Percentiles rank a stretch among this genome's conserved stretches.
phyloP scores from a whole-genome alignment of 1,140 invertebrate species.

The Aphis gossypii region DNA sequence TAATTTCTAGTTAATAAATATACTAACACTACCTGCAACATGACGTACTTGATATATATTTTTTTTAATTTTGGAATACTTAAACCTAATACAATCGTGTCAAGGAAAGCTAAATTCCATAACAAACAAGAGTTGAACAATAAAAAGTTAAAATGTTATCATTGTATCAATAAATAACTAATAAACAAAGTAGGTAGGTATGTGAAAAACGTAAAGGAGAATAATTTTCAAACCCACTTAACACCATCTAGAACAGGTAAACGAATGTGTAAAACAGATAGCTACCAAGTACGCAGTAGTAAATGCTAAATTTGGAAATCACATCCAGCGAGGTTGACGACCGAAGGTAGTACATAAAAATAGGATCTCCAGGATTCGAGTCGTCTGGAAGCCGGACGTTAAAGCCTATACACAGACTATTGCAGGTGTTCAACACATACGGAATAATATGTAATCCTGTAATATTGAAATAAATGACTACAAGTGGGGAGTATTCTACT shows the following conservation, averaged over 20 bases:
- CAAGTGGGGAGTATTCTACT: background rate
- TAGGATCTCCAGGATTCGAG: slow-evolving; percentile 35
- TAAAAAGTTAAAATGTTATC: background rate
- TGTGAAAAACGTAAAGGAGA: background rate
- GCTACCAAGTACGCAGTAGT: background rate
- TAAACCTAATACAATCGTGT: background rate
- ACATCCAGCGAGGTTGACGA: slow-evolving; percentile 50
- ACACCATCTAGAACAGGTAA: slow-evolving; percentile 13
- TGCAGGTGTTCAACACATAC: background rate
- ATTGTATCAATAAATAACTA: background rate
- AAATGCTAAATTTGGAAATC: slow-evolving; percentile 53
- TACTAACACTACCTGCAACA: background rate
- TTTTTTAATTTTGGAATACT: background rate
- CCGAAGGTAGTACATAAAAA: slow-evolving; percentile 46
- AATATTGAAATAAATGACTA: slow-evolving; percentile 7
- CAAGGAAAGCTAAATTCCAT: background rate
- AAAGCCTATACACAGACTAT: background rate
- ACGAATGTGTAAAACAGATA: background rate
- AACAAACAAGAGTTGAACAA: background rate
- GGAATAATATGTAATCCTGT: background rate
- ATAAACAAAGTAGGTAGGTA: background rate
- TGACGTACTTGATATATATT: background rate
- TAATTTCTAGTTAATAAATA: background rate
- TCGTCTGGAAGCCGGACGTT: background rate
- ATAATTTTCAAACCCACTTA: background rate